phyloP scores from a whole-genome alignment of 2,888 invertebrate species.

The Caradrina kadenii region DNA sequence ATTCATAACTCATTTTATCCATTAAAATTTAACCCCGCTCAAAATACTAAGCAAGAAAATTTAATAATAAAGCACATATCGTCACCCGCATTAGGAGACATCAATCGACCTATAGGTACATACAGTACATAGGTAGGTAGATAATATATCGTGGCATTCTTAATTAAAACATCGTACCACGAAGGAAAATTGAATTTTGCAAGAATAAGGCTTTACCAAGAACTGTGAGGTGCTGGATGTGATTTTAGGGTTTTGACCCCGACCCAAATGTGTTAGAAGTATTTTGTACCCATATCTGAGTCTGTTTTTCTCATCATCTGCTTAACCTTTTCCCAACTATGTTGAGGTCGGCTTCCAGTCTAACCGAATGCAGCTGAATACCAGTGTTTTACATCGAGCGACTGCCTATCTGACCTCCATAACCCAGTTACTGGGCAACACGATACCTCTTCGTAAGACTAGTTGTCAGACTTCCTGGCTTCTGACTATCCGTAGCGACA shows the following conservation, averaged over 20 bases:
- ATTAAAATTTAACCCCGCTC: slow-evolving; percentile 41
- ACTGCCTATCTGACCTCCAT: too few relatives aligned
- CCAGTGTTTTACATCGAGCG: too few relatives aligned
- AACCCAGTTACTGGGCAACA: too few relatives aligned
- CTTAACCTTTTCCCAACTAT: too few relatives aligned
- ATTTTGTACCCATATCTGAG: background rate
- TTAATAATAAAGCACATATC: slow-evolving; percentile 42
- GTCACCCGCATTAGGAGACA: slow-evolving; percentile 46
- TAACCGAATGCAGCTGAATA: too few relatives aligned
- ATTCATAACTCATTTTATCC: slow-evolving; percentile 35
- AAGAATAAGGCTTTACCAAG: slow-evolving; percentile 55
- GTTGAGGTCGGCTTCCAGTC: too few relatives aligned
- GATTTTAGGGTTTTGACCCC: slow-evolving; percentile 8
- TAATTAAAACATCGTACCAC: slow-evolving; percentile 65
- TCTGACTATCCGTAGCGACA: too few relatives aligned
- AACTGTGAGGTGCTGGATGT: slow-evolving; percentile 35
- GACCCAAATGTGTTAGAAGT: background rate
- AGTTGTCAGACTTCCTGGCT: too few relatives aligned
- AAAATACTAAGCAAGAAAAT: slow-evolving; percentile 37
- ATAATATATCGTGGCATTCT: slow-evolving; percentile 48
- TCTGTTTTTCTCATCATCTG: too few relatives aligned
- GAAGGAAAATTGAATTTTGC: slow-evolving; percentile 66
- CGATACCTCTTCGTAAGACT: too few relatives aligned
- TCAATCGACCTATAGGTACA: slow-evolving; percentile 54
- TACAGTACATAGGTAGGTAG: slow-evolving; percentile 2